These are phyloP conservation scores for Thryonomys swinderianus DNA, from an alignment of 2,113 vertebrate genomes.

Conservation along the genomic window DNA sequence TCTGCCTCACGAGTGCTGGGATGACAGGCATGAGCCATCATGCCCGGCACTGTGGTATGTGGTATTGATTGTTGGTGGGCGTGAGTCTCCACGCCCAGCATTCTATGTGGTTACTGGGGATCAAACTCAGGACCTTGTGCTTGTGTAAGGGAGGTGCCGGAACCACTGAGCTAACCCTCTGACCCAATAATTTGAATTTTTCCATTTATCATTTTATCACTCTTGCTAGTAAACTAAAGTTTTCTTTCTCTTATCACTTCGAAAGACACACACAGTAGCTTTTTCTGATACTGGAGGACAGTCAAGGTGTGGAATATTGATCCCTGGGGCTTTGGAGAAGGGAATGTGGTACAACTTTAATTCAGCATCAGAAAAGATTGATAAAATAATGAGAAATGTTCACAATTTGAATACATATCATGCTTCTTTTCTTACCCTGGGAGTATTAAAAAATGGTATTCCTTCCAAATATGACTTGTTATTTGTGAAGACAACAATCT, in stretches of 20 bases:
- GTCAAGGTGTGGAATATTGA: background rate
- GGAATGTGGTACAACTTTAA: background rate
- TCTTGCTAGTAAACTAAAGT: background rate
- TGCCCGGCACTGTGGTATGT: too few species aligned
- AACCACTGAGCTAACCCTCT: too few species aligned
- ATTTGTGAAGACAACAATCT: background rate
- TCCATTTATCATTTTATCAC: background rate
- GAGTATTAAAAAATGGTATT: background rate
- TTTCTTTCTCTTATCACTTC: conserved; percentile 10
- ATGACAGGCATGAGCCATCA: too few species aligned
- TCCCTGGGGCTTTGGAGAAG: background rate
- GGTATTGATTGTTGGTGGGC: too few species aligned
- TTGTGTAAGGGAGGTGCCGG: too few species aligned
- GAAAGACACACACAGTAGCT: background rate
- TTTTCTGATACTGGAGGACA: background rate
- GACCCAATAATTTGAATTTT: background rate
- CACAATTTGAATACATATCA: background rate
- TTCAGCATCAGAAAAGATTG: background rate
- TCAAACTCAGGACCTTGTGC: too few species aligned
- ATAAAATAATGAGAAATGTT: background rate
- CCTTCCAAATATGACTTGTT: background rate
- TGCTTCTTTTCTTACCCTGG: background rate
- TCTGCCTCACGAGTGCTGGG: too few species aligned
- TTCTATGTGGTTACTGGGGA: too few species aligned
- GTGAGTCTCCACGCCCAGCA: too few species aligned